A percentile compares a stretch with the other conserved stretches of the same genome.
Conservation (phyloP, 2,797 vertebrate genomes). For the Periparus ater region DNA sequence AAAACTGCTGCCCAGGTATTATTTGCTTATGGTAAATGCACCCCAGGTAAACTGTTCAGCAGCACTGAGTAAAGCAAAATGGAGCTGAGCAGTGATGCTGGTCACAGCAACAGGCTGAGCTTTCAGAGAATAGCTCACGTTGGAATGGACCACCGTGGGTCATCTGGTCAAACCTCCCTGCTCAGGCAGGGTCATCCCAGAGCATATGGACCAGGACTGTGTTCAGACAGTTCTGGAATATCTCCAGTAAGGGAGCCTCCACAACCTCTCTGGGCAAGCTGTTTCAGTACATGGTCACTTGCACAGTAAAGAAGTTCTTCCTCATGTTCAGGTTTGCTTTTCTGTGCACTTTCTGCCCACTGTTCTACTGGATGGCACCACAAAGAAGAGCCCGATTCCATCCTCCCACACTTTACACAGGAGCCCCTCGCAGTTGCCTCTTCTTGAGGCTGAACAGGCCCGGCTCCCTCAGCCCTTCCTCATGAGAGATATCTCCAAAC, state of each 20-base stretch:
- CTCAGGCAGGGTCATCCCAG: neutral
- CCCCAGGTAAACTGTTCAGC: fast-evolving
- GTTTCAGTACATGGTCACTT: neutral
- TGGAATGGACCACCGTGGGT: neutral
- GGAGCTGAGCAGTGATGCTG: fast-evolving
- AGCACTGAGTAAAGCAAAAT: neutral
- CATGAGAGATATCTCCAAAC: neutral
- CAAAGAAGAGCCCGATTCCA: neutral
- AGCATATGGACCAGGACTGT: neutral
- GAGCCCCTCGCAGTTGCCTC: neutral
- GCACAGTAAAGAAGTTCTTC: neutral
- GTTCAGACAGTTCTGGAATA: fast-evolving
- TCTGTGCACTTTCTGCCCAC: neutral
- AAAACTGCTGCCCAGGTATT: neutral
- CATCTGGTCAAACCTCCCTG: neutral
- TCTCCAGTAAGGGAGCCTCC: neutral
- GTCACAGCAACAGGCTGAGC: fast-evolving
- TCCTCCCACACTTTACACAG: neutral
- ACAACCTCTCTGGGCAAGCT: neutral
- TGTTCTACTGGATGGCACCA: neutral
- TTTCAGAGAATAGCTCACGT: neutral
- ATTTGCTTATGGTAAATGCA: fast-evolving
- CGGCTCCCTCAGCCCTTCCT: neutral
- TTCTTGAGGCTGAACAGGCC: neutral
- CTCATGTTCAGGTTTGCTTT: neutral